Conservation (phyloP, 1,140 invertebrate species). For the Eubasilissa regina region DNA sequence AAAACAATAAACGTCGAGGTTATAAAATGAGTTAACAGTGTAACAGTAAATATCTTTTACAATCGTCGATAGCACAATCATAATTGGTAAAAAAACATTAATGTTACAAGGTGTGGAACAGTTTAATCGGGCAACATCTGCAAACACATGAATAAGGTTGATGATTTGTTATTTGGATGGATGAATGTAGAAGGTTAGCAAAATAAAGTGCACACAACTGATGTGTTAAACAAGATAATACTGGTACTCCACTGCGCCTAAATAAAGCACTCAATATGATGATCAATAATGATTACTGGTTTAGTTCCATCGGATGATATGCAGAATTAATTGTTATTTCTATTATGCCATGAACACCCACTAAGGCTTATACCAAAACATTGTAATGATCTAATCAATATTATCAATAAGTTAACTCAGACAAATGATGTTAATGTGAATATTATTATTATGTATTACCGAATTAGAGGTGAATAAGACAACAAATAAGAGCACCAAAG, state of each 20-base stretch:
- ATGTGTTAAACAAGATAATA: conserved; percentile 20
- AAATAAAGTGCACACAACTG: conserved; percentile 37
- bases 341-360: conserved; percentile 57
- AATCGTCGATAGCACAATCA: no score
- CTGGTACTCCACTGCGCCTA: conserved; percentile 33
- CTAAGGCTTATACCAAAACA: conserved; percentile 43
- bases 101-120: background rate
- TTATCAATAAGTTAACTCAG: conserved; percentile 22
- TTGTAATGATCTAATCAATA: background rate
- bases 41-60: no score
- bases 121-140: background rate
- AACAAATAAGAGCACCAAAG: conserved; percentile 6
- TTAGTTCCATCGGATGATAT: conserved; percentile 17
- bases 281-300: background rate
- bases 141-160: conserved; percentile 15
- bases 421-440: background rate
- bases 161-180: conserved; percentile 43
- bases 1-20: no score
- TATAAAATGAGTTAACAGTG: no score
- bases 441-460: background rate
- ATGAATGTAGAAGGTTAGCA: conserved; percentile 35
- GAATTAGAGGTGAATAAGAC: background rate
- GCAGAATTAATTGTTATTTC: conserved; percentile 38
- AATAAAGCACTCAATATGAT: conserved; percentile 7
- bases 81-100: no score